Evolutionary conservation across 2,888 invertebrate species (phyloP).

Genomic region (Phoenoteleia sp.): DNA sequence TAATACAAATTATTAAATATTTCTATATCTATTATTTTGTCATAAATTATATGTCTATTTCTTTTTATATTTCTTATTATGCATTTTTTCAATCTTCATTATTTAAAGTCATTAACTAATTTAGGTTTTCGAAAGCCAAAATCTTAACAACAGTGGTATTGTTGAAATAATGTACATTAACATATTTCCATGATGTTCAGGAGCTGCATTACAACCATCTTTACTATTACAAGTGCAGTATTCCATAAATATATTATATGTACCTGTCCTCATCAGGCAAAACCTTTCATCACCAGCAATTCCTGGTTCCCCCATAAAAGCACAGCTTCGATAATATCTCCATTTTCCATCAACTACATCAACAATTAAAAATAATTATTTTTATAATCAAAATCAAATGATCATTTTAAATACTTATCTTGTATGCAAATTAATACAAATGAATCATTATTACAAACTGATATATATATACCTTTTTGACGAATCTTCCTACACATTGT

Average conservation of each 20-base stretch:
- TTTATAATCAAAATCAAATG: too few species aligned
- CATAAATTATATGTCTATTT: too few species aligned
- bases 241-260: slow-evolving; percentile 97
- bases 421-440: too few species aligned
- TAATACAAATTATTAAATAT: not conserved
- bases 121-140: slow-evolving; percentile 55
- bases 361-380: not conserved
- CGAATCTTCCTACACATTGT: slow-evolving; percentile 97
- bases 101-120: too few species aligned
- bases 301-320: slow-evolving; percentile 96
- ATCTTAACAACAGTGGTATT: slow-evolving; percentile 43
- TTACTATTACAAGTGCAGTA: slow-evolving; percentile 97
- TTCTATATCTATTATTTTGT: too few species aligned
- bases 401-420: too few species aligned
- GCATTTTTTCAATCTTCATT: slow-evolving; percentile 4
- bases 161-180: slow-evolving; percentile 18
- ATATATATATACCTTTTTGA: slow-evolving; percentile 91
- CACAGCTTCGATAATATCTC: slow-evolving; percentile 96
- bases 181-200: slow-evolving; percentile 75
- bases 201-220: slow-evolving; percentile 95
- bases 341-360: slow-evolving; percentile 94
- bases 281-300: slow-evolving; percentile 96
- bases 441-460: not conserved
- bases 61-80: not conserved
- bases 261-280: slow-evolving; percentile 96